These are phyloP conservation scores for Brachyopa scutellaris DNA, from an alignment of 2,888 invertebrate genomes.

Conservation along the genomic window DNA sequence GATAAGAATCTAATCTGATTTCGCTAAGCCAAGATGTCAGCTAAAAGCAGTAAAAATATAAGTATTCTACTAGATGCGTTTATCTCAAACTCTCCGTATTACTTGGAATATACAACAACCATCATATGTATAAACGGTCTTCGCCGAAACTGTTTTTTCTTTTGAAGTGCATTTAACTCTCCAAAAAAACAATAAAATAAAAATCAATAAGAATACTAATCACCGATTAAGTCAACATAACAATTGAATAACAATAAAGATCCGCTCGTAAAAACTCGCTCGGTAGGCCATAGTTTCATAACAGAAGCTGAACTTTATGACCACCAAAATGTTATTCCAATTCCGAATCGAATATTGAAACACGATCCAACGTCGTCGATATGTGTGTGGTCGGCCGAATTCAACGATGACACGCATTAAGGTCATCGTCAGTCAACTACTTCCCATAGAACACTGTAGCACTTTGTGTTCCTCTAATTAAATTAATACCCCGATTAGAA, in stretches of 20 bases:
- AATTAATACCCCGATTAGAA: constrained; percentile 60
- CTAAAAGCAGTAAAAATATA: too few species aligned
- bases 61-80: too few species aligned
- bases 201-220: constrained; percentile 53
- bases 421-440: constrained; percentile 42
- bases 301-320: constrained; percentile 62
- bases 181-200: constrained; percentile 5
- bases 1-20: too few species aligned
- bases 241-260: constrained; percentile 65
- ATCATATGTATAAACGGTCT: too few species aligned
- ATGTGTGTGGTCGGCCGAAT: constrained; percentile 39
- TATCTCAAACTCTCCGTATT: too few species aligned
- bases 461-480: constrained; percentile 60
- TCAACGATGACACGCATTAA: constrained; percentile 50
- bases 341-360: constrained; percentile 22
- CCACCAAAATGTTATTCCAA: constrained; percentile 26
- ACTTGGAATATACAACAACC: too few species aligned
- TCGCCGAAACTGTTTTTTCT: background rate
- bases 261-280: constrained; percentile 53
- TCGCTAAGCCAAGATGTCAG: too few species aligned
- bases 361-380: background rate
- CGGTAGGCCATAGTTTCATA: constrained; percentile 16
- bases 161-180: constrained; percentile 20
- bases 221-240: constrained; percentile 48
- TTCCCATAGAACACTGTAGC: constrained; percentile 35